A percentile compares a stretch with the other conserved stretches of the same genome.
Evolutionary conservation across 1,140 invertebrate species (phyloP).

Genomic region (Drosophila truncata): DNA sequence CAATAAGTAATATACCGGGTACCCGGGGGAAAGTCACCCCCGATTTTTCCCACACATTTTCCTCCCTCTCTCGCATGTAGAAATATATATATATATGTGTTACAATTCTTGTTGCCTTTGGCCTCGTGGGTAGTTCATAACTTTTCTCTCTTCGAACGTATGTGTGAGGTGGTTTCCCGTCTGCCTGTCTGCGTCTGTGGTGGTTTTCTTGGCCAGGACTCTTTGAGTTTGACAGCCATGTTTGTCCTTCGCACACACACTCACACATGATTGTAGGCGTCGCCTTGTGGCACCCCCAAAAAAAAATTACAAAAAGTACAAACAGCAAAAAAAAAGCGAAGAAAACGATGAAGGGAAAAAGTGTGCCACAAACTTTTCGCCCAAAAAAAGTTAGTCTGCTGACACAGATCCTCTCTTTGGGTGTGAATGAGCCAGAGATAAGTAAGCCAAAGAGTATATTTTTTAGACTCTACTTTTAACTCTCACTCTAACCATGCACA

Average conservation of each 20-base stretch:
- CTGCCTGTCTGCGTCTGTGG: constrained; percentile 56
- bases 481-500: neutral
- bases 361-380: constrained; percentile 70
- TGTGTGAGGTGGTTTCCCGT: constrained; percentile 43
- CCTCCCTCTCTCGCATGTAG: constrained; percentile 13
- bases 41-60: constrained; percentile 20
- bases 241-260: constrained; percentile 54
- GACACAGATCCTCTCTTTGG: constrained; percentile 29
- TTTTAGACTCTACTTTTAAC: neutral
- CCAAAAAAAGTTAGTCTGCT: constrained; percentile 57
- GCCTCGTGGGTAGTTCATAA: constrained; percentile 45
- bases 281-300: constrained; percentile 43
- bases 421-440: constrained; percentile 20
- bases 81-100: constrained; percentile 14
- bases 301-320: constrained; percentile 8
- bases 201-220: constrained; percentile 73
- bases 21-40: constrained; percentile 30
- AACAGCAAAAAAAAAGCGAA: neutral
- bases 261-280: constrained; percentile 63
- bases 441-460: neutral
- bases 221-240: constrained; percentile 64
- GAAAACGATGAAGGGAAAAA: constrained; percentile 26
- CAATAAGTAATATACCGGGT: constrained; percentile 32
- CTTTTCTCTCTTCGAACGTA: constrained; percentile 21
- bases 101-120: constrained; percentile 29